phyloP scores from a whole-genome alignment of 2,888 invertebrate species.

The Aethes cnicana region DNA sequence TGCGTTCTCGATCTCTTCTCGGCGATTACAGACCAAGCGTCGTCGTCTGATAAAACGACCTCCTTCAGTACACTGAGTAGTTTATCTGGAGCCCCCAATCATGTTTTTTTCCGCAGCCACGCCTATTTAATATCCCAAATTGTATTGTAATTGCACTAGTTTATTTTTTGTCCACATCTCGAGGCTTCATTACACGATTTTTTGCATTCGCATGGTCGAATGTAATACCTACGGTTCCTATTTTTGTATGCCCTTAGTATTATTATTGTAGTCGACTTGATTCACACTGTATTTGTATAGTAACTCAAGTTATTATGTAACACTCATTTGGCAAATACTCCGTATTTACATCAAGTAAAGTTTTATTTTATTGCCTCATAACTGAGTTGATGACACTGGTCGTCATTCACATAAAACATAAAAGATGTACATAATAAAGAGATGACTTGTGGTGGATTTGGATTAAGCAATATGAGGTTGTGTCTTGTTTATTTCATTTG shows the following conservation, averaged over 20 bases:
- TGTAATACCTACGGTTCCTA: conserved; percentile 42
- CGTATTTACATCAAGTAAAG: conserved; percentile 1
- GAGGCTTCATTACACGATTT: conserved; percentile 39
- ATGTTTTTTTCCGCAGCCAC: conserved; percentile 37
- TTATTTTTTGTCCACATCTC: conserved; percentile 39
- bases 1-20: neutral
- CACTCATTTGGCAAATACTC: neutral
- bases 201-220: conserved; percentile 39
- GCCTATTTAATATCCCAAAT: conserved; percentile 40
- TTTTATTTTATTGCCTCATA: neutral
- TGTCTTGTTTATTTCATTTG: neutral
- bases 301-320: conserved; percentile 1
- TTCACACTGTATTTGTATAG: neutral
- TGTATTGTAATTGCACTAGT: conserved; percentile 38
- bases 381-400: conserved; percentile 2
- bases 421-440: too few species aligned
- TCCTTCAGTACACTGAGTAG: conserved; percentile 11
- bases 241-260: conserved; percentile 32
- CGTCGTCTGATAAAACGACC: conserved; percentile 18
- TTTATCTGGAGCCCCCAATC: conserved; percentile 35
- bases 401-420: conserved; percentile 1
- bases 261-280: neutral
- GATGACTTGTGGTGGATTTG: too few species aligned
- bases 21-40: neutral
- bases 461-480: neutral